A percentile compares a stretch with the other conserved stretches of the same genome.
Conservation (phyloP, 1,140 invertebrate genomes). For the Lepidurus couesii region DNA sequence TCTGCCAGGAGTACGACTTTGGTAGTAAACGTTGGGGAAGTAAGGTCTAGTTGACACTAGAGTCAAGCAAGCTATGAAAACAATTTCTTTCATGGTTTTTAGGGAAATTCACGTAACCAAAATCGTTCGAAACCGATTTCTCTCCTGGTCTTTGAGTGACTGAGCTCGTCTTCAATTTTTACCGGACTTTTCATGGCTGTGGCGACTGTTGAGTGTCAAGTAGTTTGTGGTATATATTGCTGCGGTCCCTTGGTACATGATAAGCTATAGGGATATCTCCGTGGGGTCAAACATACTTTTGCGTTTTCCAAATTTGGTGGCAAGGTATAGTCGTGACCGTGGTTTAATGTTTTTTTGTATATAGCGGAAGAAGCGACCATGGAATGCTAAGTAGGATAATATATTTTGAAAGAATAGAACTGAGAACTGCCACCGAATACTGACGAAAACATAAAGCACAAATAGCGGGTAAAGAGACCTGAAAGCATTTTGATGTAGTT, state of each 20-base stretch:
- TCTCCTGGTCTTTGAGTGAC: not conserved
- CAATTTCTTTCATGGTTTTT: not conserved
- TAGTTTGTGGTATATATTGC: not conserved
- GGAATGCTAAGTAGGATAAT: not conserved
- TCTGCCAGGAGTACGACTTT: not conserved
- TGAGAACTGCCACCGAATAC: not conserved
- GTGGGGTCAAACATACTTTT: not conserved
- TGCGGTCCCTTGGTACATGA: not conserved
- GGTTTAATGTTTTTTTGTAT: not conserved
- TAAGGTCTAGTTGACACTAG: not conserved
- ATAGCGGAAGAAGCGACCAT: not conserved
- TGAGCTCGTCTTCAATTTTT: not conserved
- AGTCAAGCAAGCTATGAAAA: not conserved
- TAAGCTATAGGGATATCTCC: not conserved
- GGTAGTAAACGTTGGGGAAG: not conserved
- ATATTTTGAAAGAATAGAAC: constrained; percentile 8
- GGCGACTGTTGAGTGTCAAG: not conserved
- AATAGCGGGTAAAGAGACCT: too few relatives aligned
- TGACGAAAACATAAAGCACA: not conserved
- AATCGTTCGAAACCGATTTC: not conserved
- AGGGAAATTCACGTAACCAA: not conserved
- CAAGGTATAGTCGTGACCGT: not conserved
- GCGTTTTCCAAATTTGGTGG: not conserved
- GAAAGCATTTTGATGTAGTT: too few relatives aligned
- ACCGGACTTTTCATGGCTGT: not conserved